Evolutionary conservation across 1,140 invertebrate genomes (phyloP).

Genomic region (Dinothrombium tinctorium): DNA sequence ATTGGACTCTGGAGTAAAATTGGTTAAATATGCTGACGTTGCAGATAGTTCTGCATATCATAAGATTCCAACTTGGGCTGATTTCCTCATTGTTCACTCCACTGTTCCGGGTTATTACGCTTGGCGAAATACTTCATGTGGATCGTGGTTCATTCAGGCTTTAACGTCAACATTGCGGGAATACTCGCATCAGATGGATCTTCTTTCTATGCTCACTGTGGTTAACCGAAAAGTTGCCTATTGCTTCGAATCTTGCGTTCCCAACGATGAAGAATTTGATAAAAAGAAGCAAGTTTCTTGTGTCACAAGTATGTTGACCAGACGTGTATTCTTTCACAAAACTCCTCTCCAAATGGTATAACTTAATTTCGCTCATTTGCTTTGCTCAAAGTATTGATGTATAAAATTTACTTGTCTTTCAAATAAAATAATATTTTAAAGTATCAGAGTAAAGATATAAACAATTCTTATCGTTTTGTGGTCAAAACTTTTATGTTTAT

Average conservation of each 20-base stretch:
- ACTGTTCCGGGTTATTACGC: slow-evolving; percentile 79
- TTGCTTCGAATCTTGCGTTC: slow-evolving; percentile 24
- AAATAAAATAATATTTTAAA: no score
- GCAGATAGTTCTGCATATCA: neutral
- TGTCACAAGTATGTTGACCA: slow-evolving; percentile 71
- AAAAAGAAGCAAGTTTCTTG: slow-evolving; percentile 85
- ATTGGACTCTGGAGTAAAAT: slow-evolving; percentile 34
- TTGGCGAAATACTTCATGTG: slow-evolving; percentile 70
- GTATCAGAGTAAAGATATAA: no score
- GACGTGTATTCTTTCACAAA: no score
- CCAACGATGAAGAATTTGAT: slow-evolving; percentile 43
- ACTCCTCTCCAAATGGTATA: no score
- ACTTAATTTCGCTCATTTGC: no score
- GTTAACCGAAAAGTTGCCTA: slow-evolving; percentile 38
- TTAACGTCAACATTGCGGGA: slow-evolving; percentile 47
- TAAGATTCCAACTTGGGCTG: slow-evolving; percentile 69
- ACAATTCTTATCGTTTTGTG: no score
- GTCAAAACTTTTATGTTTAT: no score
- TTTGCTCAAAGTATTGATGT: no score
- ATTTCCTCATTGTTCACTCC: slow-evolving; percentile 78
- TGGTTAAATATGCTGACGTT: neutral
- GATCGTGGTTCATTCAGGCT: slow-evolving; percentile 80
- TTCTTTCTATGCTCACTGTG: slow-evolving; percentile 65
- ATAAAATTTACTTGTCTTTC: no score
- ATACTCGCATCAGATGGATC: slow-evolving; percentile 46